A percentile compares a stretch with the other conserved stretches of the same genome.
Evolutionary conservation across 2,113 vertebrate species (phyloP).

Genomic region (Neolamprologus kungweensis): DNA sequence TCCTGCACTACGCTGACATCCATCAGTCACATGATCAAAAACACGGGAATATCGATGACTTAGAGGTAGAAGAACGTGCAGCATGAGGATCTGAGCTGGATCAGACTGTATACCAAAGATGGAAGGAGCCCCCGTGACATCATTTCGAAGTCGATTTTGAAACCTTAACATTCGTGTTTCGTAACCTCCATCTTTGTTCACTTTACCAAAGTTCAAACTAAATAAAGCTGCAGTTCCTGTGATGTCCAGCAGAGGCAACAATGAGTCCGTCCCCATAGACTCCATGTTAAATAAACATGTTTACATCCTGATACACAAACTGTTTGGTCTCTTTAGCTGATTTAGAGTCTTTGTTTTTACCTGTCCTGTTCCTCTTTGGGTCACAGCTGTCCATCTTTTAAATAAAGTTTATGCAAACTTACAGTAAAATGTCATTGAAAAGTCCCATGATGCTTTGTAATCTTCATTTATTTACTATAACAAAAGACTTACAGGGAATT

Average conservation of each 20-base stretch:
- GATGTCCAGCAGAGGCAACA: neutral
- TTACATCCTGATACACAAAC: neutral
- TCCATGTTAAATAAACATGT: neutral
- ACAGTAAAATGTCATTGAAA: neutral
- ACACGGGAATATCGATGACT: neutral
- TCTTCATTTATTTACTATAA: neutral
- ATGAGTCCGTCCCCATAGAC: neutral
- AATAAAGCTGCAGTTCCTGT: neutral
- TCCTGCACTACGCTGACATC: neutral
- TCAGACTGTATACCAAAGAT: neutral
- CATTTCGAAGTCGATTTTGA: neutral
- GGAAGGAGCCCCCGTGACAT: neutral
- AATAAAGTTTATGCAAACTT: neutral
- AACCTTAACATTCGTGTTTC: neutral
- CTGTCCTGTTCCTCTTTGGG: neutral
- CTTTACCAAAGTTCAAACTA: neutral
- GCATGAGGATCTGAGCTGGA: neutral
- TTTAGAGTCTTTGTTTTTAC: neutral
- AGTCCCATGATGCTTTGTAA: neutral
- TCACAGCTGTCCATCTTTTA: neutral
- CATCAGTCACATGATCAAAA: neutral
- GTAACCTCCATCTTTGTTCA: neutral
- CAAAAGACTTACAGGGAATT: neutral
- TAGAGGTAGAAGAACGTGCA: neutral
- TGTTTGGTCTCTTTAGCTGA: neutral